These are phyloP conservation scores for Ophion ellenae DNA, from an alignment of 2,888 invertebrate genomes.

Conservation along the genomic window DNA sequence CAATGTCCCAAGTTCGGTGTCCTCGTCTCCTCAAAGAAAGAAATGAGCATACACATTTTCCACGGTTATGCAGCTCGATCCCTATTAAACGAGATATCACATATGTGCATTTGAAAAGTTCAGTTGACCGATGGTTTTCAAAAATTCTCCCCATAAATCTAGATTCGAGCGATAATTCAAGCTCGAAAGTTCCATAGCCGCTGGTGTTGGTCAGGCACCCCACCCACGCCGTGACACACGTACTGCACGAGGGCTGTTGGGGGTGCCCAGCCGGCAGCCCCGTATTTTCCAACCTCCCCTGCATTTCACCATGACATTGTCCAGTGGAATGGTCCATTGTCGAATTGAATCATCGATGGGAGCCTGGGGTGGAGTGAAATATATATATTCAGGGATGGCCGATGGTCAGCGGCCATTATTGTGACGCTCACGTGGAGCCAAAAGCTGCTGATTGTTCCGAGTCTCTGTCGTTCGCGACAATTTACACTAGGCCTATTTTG, in stretches of 20 bases:
- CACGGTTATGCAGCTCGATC: not conserved
- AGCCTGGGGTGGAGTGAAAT: conserved; percentile 66
- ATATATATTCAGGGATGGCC: conserved; percentile 78
- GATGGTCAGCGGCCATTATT: conserved; percentile 80
- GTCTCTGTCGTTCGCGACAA: conserved; percentile 43
- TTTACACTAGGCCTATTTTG: conserved; percentile 23
- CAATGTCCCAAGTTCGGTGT: not conserved
- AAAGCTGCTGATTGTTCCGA: conserved; percentile 58
- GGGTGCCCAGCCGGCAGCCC: conserved; percentile 67
- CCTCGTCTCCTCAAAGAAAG: not conserved
- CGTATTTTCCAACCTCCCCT: conserved; percentile 68
- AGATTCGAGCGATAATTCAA: conserved; percentile 17
- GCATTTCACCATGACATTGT: conserved; percentile 82
- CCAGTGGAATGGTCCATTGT: conserved; percentile 80
- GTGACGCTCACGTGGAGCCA: conserved; percentile 63
- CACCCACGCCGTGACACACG: conserved; percentile 49
- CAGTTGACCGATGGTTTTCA: conserved; percentile 8
- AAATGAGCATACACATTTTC: not conserved
- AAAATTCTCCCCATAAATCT: conserved; percentile 15
- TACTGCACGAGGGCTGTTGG: conserved; percentile 55
- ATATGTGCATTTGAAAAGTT: conserved; percentile 2
- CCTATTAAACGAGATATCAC: not conserved
- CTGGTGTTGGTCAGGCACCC: conserved; percentile 13
- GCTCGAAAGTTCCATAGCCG: conserved; percentile 21
- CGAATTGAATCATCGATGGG: conserved; percentile 81